These are phyloP conservation scores for Homalodisca vitripennis DNA, from an alignment of 1,140 invertebrate species.

Conservation along the genomic window DNA sequence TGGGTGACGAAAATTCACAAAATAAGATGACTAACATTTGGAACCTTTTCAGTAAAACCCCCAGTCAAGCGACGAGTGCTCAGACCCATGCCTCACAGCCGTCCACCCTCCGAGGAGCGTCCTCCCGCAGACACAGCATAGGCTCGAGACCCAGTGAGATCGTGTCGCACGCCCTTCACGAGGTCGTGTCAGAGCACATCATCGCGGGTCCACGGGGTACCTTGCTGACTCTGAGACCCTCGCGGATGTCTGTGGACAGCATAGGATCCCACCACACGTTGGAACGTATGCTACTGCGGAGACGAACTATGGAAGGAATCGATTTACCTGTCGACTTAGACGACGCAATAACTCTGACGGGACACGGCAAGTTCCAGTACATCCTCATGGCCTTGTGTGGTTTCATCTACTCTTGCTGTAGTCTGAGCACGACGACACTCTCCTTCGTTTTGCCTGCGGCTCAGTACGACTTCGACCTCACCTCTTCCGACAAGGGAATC, in stretches of 20 bases:
- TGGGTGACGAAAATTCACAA: no score
- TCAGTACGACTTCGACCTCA: conserved; percentile 71
- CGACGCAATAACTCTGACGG: conserved; percentile 48
- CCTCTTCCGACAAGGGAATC: conserved; percentile 68
- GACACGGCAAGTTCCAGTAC: conserved; percentile 76
- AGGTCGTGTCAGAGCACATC: not conserved
- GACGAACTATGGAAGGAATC: not conserved
- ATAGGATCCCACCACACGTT: not conserved
- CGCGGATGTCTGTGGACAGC: not conserved
- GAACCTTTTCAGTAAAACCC: no score
- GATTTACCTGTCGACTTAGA: not conserved
- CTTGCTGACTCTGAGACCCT: not conserved
- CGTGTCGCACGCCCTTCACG: not conserved
- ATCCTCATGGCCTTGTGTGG: conserved; percentile 65
- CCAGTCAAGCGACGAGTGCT: no score
- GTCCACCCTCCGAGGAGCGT: no score
- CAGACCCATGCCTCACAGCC: no score
- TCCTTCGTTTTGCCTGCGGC: conserved; percentile 74
- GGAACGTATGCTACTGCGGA: not conserved
- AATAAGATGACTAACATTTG: no score
- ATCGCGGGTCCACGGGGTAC: not conserved
- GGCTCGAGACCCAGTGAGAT: not conserved
- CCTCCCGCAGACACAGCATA: not conserved
- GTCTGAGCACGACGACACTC: conserved; percentile 82
- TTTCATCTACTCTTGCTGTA: conserved; percentile 70